Base-by-base conservation (phyloP, 1,140 invertebrate species). In the Nymphalis io region DNA sequence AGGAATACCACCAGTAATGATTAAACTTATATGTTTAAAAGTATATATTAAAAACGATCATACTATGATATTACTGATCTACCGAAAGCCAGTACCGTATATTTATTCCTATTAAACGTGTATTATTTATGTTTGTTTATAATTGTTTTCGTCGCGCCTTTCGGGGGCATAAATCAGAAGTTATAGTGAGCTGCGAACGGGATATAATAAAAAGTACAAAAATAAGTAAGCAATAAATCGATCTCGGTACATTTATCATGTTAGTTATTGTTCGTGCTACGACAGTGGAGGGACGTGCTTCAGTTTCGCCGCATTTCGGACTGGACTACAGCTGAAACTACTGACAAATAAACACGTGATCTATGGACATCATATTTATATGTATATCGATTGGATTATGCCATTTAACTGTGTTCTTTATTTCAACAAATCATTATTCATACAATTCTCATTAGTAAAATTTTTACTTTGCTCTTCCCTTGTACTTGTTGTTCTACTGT, bases 201-300 rank as follows among this genome's bases (percentile, higher is more conserved):
- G 71, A 74, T 70, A 82, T 73, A 82, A 79, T 75, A 83, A 84
- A 85, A 84, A 81, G 78, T 81, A 83, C 80, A 81, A 85, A 85
- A 83, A 83, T 79, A 79, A 83, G 76, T 80, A 78, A 79, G 79
- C 69, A 57, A 82, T 84, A 86, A 82, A 84, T 84, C 74, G 69
- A 81, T 75, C 74, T 75, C 74, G 80, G 72, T 78, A 81, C 82
- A 84, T 86, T 83, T 79, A 76, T 84, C 81, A 83, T 74, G 74
- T 71, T 73, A 70, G 76, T 76, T 86, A 80, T 86, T 83, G 78
- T 84, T 83, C 80, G 79, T 78, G 65, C 72, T 78, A 55, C 51
- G 72, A 77, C 72, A 68, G 71, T 76, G 59, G 23, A 53, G 48
- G 58, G 23, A 48, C 42, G 60, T 58, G 64, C 33, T 64, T 63